phyloP scores from a whole-genome alignment of 2,113 vertebrate species.

The Xiphophorus hellerii region DNA sequence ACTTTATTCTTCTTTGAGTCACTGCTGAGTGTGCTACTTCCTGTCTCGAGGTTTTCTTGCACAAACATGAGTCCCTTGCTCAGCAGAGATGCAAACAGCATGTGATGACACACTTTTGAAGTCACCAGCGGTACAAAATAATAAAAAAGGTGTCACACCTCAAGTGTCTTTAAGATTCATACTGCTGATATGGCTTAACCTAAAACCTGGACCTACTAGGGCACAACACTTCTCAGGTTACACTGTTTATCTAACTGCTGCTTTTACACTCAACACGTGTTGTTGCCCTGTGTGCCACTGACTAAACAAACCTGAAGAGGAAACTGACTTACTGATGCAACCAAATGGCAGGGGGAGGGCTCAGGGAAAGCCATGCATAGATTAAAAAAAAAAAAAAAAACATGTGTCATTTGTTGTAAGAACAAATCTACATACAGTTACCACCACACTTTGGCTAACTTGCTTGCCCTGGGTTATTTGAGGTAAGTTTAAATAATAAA shows the following conservation, averaged over 20 bases:
- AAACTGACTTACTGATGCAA: slow-evolving; percentile 15
- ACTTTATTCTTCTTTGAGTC: slow-evolving; percentile 13
- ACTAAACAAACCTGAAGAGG: slow-evolving; percentile 24
- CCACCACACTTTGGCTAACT: slow-evolving; percentile 6
- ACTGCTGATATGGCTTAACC: neutral
- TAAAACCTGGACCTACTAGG: neutral
- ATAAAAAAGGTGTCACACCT: slow-evolving; percentile 5
- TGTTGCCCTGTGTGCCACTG: slow-evolving; percentile 4
- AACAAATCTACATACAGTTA: slow-evolving; percentile 18
- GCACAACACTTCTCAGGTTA: slow-evolving; percentile 15
- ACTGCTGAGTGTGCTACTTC: slow-evolving; percentile 48
- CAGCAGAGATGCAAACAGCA: slow-evolving; percentile 36
- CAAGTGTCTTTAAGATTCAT: slow-evolving; percentile 17
- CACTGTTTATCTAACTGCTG: slow-evolving; percentile 35
- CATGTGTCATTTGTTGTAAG: slow-evolving; percentile 24
- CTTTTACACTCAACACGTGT: slow-evolving; percentile 4
- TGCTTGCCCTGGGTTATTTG: slow-evolving; percentile 15
- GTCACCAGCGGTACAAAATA: neutral
- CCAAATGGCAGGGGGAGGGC: neutral
- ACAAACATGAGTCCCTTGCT: slow-evolving; percentile 48
- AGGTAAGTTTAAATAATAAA: slow-evolving; percentile 27
- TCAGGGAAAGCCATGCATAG: slow-evolving; percentile 30
- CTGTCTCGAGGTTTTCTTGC: slow-evolving; percentile 38
- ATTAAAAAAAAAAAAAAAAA: neutral
- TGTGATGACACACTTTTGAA: slow-evolving; percentile 26